Base-by-base conservation (phyloP, 2,888 invertebrate genomes). In the Epinotia demarniana region DNA sequence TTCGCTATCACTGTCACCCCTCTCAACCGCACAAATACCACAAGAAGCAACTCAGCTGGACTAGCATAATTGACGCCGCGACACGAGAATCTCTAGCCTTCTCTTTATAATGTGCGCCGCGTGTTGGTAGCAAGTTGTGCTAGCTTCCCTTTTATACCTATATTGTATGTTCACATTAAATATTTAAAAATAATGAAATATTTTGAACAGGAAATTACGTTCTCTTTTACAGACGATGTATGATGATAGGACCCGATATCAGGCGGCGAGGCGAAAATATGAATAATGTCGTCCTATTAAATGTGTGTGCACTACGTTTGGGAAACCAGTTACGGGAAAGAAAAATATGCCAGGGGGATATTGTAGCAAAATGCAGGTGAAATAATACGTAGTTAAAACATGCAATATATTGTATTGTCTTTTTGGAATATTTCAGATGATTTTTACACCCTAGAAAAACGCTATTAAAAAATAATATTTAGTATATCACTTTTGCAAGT, bases 121-220 rank as follows among this genome's bases (percentile, higher is more conserved):
- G 2, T 53, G 12, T 53, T n/a, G 16, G n/a, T 53, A 53, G 16
- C n/a, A n/a, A 53, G n/a, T n/a, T 13, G 12, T 19, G 58, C 13
- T 23, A 27, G 23, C 19, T 5, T 58, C 23, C 58, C 33, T 27
- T n/a, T 61, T 8, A 60, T 60, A 1, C 1, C 5, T 27, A 33
- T n/a, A 39, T 18, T 27, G 33, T 33, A n/a, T n/a, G 13, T 0
- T 11, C 27, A 0, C 11, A 0, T 62, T 23, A 13, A 18, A 64
- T 64, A 49, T 64, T 64, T 64, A 46, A 63, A 13, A n/a, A n/a
- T 39, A 62, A 62, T 62, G n/a, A 49, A 49, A 49, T 12, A 16
- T 64, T 49, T 64, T 16, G 2, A 3, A 23, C 64, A 64, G 64
- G 64, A 64, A 64, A 64, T 64, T 49, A 23, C 23, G 49, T 27